Evolutionary conservation across 2,888 invertebrate genomes (phyloP), one percentile per base, ranked within the genome.

Genomic region (Scaptomyza parva): DNA sequence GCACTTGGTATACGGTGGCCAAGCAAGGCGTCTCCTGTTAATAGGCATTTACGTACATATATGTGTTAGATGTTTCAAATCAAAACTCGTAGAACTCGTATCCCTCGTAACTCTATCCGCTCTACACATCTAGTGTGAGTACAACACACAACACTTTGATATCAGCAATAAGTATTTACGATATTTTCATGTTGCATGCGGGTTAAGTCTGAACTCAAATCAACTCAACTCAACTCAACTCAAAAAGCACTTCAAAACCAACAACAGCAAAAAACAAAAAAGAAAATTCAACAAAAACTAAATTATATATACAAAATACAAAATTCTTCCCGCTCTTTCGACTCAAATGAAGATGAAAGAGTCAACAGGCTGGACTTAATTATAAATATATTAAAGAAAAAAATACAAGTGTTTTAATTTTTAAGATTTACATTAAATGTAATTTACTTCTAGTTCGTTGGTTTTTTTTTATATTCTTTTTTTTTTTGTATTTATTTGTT

Each of bases 11-110:
- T 51, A 92, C 92, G 52, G 92, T 92, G 73, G 91, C 92, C 73
- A 92, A 92, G 81, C 92, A 91, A 89, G 92, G 92, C 75, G 90
- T 92, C 74, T 92, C 92, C 76, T 92, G 92, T 89, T 92, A 91
- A 88, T 51, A 28, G 59, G 41, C 59, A 59, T 57, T 69, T 57
- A 37, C 28, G 9, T 28, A 28, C 9, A 6, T 3, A n/a, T 37
- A 57, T 40, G 37, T 17, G 51, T 55, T 37, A 33, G 22, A 43
- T 24, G 24, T 63, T 47, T 12, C 22, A 35, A 37, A 35, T 17
- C 37, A 14, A 28, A 28, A 28, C 28, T 28, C 28, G 28, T 28
- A 28, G 22, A 22, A 14, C 20, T 33, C 48, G 47, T 28, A 45
- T 28, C 51, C n/a, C n/a, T 28, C 17, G 22, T 22, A 22, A 22